Base-by-base conservation (phyloP, 2,113 vertebrate species). In the Trematomus loennbergii region DNA sequence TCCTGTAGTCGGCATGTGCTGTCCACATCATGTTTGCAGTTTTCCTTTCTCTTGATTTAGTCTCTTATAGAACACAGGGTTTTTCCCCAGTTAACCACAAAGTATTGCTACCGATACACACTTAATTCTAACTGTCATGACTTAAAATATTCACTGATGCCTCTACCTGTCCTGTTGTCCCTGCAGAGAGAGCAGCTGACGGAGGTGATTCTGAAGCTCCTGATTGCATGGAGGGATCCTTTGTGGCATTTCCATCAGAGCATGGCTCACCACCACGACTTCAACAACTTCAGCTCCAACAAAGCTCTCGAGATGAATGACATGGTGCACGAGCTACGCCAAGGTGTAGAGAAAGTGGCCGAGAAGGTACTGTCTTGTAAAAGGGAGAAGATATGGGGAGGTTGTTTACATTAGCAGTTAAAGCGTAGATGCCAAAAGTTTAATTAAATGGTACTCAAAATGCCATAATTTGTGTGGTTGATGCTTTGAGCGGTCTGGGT, bases 241-340 rank as follows among this genome's bases (percentile, higher is more conserved):
- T 93, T 96, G 58, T 95, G 92, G 77, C 94, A 94, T 70, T 94
- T 97, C 18, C 94, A 96, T 65, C 94, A 94, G 81, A 93, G 85
- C 72, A 92, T 94, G 83, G 88, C 91, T 3, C 92, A 93, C 48
- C 89, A 93, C 9, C 88, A 91, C 9, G 89, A 94, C 76, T 89
- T 95, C 76, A 90, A 91, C 62, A 91, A 89, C 57, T 91, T 93
- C 78, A 96, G 94, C 90, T 92, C 94, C 70, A 94, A 90, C 73
- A 96, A 95, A 91, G 95, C 94, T 13, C 93, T 94, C 54, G 92
- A 96, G 85, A 96, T 97, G 91, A 96, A 94, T 17, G 91, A 93
- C 62, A 95, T 96, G 95, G 94, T 95, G 53, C 95, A 94, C 0
- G 94, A 96, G 75, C 93, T 97, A 9, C 91, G 92, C 66, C 92